These are phyloP conservation scores for Chloroceryle aenea DNA, from an alignment of 2,113 vertebrate species.

Conservation along the genomic window DNA sequence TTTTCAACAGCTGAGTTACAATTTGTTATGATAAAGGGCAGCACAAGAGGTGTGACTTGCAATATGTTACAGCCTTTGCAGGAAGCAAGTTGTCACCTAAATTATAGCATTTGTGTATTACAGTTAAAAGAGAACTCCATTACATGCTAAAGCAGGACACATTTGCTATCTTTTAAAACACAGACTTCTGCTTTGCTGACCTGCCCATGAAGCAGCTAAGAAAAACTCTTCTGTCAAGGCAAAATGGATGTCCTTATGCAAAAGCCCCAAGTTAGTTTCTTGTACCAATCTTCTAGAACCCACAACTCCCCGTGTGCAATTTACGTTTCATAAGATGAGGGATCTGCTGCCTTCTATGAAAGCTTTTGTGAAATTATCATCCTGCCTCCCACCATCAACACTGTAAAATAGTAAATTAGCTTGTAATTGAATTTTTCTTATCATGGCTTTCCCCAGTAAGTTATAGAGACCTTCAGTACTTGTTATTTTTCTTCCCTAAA, in stretches of 20 bases:
- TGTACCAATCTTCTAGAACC: neutral
- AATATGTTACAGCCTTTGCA: neutral
- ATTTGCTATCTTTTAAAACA: neutral
- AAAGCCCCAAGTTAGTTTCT: neutral
- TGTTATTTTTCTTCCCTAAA: neutral
- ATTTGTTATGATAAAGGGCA: neutral
- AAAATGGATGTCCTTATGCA: neutral
- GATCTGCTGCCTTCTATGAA: neutral
- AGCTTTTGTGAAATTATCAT: neutral
- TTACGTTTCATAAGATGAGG: neutral
- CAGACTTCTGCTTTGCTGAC: neutral
- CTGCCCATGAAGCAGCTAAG: neutral
- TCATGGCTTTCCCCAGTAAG: neutral
- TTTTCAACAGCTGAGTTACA: neutral
- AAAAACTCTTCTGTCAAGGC: neutral
- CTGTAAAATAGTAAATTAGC: conserved; percentile 21
- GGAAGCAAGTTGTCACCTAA: neutral
- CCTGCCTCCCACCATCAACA: neutral
- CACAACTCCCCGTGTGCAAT: neutral
- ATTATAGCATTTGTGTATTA: neutral
- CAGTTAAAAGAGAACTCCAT: neutral
- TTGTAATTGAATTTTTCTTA: conserved; percentile 49
- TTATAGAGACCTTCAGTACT: neutral
- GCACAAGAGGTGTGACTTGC: neutral
- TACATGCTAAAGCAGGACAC: neutral